Evolutionary conservation across 2,113 vertebrate genomes (phyloP), one percentile per base, ranked within the genome.

Genomic region (Theropithecus gelada): DNA sequence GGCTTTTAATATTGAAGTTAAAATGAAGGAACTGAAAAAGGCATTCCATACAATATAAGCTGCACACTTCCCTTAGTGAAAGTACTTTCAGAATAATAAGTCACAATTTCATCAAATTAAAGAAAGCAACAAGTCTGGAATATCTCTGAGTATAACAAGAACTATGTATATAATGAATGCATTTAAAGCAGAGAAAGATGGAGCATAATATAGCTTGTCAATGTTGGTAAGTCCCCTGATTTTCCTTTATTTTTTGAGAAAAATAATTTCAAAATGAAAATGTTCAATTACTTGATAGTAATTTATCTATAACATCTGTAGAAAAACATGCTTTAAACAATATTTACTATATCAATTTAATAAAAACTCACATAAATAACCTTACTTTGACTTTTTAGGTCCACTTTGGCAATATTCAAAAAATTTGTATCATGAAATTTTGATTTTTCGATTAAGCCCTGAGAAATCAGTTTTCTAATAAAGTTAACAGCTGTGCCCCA

Each of bases 71-170:
- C 57, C 35, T 88, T 84, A 80, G 38, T 52, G 30, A 86, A 81
- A 64, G 30, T 82, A 89, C 13, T 73, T n/a, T 80, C 70, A 95
- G 30, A 93, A 85, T 84, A 96, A 55, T 80, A 93, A 45, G 55
- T 32, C 83, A 85, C 40, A 97, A 93, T 76, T 84, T 81, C 43
- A 92, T 52, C 57, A 75, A 96, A 86, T 70, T 59, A 94, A 91
- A 84, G 25, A 79, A 95, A 88, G 52, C 20, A 18, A 3, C 32
- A 90, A 81, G 73, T 50, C 57, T 64, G 5, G 48, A 68, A 45
- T 88, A 84, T 64, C 18, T 84, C 2, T 81, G 55, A 95, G 8
- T 66, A 93, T 84, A 72, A 92, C 59, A 95, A 75, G 18, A 96
- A 89, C 10, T 96, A 61, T 86, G 32, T 70, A 76, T 52, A 96